phyloP scores from a whole-genome alignment of 2,888 invertebrate species.

The Choristoneura rosaceana region DNA sequence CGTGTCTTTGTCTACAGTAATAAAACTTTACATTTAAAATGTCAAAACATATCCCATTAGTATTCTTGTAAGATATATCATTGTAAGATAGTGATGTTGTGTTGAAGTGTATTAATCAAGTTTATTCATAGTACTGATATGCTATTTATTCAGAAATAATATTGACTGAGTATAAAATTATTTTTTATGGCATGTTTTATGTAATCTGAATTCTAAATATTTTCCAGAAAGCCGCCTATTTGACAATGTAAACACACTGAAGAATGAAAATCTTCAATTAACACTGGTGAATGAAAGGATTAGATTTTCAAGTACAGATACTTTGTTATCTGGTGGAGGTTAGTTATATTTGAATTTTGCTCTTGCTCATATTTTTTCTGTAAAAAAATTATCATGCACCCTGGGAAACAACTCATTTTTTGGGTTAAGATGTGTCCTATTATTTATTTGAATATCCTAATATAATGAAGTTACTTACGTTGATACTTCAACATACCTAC shows the following conservation, averaged over 20 bases:
- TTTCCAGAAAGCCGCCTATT: slow-evolving; percentile 93
- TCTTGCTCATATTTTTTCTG: too few species aligned
- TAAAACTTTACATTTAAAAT: slow-evolving; percentile 15
- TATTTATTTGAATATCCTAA: too few species aligned
- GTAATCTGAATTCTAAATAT: slow-evolving; percentile 39
- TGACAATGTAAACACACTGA: slow-evolving; percentile 92
- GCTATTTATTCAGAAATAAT: neutral
- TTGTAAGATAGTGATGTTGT: neutral
- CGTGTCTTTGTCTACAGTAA: slow-evolving; percentile 42
- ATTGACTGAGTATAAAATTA: neutral
- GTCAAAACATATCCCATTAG: neutral
- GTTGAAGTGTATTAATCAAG: neutral
- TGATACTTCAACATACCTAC: too few species aligned
- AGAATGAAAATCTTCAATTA: slow-evolving; percentile 93
- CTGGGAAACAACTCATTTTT: too few species aligned
- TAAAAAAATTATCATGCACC: too few species aligned
- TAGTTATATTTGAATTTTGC: slow-evolving; percentile 34
- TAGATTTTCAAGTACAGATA: slow-evolving; percentile 84
- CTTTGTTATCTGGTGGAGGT: slow-evolving; percentile 67
- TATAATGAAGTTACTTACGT: too few species aligned
- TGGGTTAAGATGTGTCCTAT: too few species aligned
- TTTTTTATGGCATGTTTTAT: too few species aligned
- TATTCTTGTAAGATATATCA: neutral
- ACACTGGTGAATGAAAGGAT: slow-evolving; percentile 94
- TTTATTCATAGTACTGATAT: neutral